Base-by-base conservation (phyloP, 53 echinoderm and acorn worm genomes). In the Apostichopus leukothele region DNA sequence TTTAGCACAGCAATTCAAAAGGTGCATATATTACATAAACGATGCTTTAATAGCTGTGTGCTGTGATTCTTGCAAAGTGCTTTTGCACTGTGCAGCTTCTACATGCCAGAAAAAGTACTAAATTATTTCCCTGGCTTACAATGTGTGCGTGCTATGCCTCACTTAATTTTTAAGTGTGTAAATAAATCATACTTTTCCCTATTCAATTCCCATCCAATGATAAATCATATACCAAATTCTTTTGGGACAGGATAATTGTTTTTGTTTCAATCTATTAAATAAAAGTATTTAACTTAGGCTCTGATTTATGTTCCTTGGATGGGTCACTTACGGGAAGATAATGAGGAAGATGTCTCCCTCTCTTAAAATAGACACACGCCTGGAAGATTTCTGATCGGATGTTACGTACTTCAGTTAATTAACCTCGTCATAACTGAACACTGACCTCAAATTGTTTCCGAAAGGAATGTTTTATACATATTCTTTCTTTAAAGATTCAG, bases 221-320 rank as follows among this genome's bases (percentile, higher is more conserved):
- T 71, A 71, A 71, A 71, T 71, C 71, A 39, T 39, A 71, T n/a
- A 16, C 20, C 1, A 18, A 71, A 71, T 71, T 71, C 71, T 71
- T 71, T 6, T 71, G 71, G 20, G 71, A 71, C 13, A 21, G 71
- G 14, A 19, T 71, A 71, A 71, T 71, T 71, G 7, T 71, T 71
- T 71, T 71, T n/a, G 3, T 71, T 71, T 71, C 71, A 71, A 71
- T 71, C 71, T 71, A 71, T 71, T 71, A 71, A 71, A 71, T 71
- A 71, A 71, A 71, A 71, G 71, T 39, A 39, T 71, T 68, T 71
- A 71, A 71, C 71, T 19, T 71, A 71, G 6, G 20, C 57, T 71
- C 18, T 71, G 71, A 71, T 71, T 71, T 71, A 71, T 71, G 71
- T 71, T 14, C 71, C 18, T 71, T 71, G 71, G 71, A 71, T 71